A percentile compares a stretch with the other conserved stretches of the same genome.
phyloP scores from a whole-genome alignment of 2,888 invertebrate species.

The Xiphydria camelus region DNA sequence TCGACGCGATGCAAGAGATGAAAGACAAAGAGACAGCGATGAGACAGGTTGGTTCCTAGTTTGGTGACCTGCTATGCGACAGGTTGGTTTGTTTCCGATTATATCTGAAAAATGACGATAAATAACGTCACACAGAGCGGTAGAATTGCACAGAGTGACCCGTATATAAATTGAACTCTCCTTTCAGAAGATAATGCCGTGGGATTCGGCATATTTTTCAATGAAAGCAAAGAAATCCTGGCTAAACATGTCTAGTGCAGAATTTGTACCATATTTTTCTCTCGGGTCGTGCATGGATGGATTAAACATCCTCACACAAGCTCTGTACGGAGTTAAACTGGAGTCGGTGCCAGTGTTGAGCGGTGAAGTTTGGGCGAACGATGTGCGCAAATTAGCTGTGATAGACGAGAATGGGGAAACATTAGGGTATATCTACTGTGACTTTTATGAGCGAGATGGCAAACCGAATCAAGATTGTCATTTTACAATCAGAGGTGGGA shows the following conservation, averaged over 20 bases:
- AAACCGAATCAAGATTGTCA: slow-evolving; percentile 98
- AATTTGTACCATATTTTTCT: slow-evolving; percentile 85
- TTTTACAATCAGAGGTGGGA: slow-evolving; percentile 96
- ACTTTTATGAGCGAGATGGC: slow-evolving; percentile 88
- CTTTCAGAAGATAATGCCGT: slow-evolving; percentile 58
- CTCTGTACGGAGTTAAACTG: slow-evolving; percentile 80
- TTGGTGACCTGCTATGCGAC: no score
- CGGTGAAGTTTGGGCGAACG: slow-evolving; percentile 85
- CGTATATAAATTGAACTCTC: slow-evolving; percentile 30
- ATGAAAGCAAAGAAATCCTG: slow-evolving; percentile 73
- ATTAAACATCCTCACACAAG: slow-evolving; percentile 82
- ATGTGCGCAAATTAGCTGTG: slow-evolving; percentile 92
- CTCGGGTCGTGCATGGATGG: slow-evolving; percentile 97
- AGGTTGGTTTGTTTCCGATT: neutral
- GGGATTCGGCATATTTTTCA: slow-evolving; percentile 90
- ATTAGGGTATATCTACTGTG: slow-evolving; percentile 95
- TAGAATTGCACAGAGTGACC: no score
- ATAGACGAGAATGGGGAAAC: slow-evolving; percentile 78
- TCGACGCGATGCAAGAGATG: slow-evolving; percentile 74
- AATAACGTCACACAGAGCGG: no score
- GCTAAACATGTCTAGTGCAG: slow-evolving; percentile 70
- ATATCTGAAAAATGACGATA: no score
- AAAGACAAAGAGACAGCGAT: slow-evolving; percentile 60
- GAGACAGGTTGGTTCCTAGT: slow-evolving; percentile 34
- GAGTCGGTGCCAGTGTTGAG: slow-evolving; percentile 66